These are phyloP conservation scores for Hemithea aestivaria DNA, from an alignment of 2,888 invertebrate genomes.

Conservation along the genomic window DNA sequence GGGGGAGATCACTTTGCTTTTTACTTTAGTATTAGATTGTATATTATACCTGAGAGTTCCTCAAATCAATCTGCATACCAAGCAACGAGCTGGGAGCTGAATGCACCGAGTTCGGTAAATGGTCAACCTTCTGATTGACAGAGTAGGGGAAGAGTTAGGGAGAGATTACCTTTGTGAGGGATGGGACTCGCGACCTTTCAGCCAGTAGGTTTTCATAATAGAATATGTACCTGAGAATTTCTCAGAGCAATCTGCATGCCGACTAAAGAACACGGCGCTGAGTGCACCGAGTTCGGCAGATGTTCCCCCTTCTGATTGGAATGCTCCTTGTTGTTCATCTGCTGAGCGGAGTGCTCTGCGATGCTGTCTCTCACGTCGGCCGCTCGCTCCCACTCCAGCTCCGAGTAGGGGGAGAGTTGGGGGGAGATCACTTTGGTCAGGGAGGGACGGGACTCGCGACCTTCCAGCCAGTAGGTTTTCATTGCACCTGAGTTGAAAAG, in stretches of 20 bases:
- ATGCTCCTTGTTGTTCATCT: conserved; percentile 48
- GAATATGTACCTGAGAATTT: conserved; percentile 24
- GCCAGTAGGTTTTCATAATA: conserved; percentile 82
- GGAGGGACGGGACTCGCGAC: conserved; percentile 83
- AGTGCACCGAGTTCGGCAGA: conserved; percentile 45
- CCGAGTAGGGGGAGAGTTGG: conserved; percentile 61
- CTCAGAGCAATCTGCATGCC: conserved; percentile 30
- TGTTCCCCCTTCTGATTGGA: conserved; percentile 18
- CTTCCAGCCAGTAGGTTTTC: conserved; percentile 94
- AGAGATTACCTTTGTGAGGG: conserved; percentile 65
- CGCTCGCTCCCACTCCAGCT: conserved; percentile 69
- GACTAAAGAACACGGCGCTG: conserved; percentile 45
- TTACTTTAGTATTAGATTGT: conserved; percentile 70
- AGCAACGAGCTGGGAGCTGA: too few species aligned
- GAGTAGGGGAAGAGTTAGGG: conserved; percentile 62
- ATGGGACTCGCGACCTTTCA: conserved; percentile 86
- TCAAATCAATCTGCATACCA: too few species aligned
- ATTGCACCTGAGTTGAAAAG: conserved; percentile 85
- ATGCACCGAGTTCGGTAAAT: conserved; percentile 64
- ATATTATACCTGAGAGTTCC: too few species aligned
- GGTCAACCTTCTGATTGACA: conserved; percentile 69
- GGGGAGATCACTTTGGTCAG: conserved; percentile 64
- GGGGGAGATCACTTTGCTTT: conserved; percentile 62
- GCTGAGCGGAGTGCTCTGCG: conserved; percentile 64
- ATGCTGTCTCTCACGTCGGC: conserved; percentile 69